Conservation (phyloP, 2,888 invertebrate genomes). For the Troides aeacus region DNA sequence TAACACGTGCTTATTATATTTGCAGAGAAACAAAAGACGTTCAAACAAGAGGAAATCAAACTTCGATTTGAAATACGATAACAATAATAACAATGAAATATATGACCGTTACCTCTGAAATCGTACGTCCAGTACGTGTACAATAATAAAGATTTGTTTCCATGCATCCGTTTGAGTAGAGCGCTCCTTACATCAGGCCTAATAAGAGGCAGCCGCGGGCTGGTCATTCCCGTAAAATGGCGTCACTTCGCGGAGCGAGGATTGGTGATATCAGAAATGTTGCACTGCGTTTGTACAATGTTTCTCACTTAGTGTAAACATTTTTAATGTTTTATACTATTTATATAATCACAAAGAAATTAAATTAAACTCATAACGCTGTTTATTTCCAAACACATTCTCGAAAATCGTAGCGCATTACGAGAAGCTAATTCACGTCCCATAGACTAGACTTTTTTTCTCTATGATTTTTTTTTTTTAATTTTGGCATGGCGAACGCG, state of each 20-base stretch:
- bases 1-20: constrained; percentile 65
- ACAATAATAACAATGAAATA: constrained; percentile 52
- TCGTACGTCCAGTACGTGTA: constrained; percentile 78
- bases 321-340: constrained; percentile 51
- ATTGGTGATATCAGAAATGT: constrained; percentile 72
- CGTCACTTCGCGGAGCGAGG: constrained; percentile 77
- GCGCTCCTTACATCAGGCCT: constrained; percentile 76
- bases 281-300: constrained; percentile 53
- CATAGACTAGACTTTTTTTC: constrained; percentile 60
- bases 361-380: constrained; percentile 53
- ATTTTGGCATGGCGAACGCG: constrained; percentile 32
- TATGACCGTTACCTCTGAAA: constrained; percentile 67
- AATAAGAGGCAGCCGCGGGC: constrained; percentile 77
- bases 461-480: constrained; percentile 48
- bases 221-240: constrained; percentile 81
- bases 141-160: constrained; percentile 73
- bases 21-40: constrained; percentile 75
- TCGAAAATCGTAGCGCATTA: constrained; percentile 68
- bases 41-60: constrained; percentile 71
- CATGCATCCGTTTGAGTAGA: constrained; percentile 73
- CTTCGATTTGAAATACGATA: constrained; percentile 59
- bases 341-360: constrained; percentile 51
- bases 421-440: constrained; percentile 74
- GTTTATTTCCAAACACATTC: constrained; percentile 78
- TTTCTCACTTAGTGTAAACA: constrained; percentile 56